phyloP scores from a whole-genome alignment of 2,797 vertebrate genomes.

The Chlorospingus semifuscus region DNA sequence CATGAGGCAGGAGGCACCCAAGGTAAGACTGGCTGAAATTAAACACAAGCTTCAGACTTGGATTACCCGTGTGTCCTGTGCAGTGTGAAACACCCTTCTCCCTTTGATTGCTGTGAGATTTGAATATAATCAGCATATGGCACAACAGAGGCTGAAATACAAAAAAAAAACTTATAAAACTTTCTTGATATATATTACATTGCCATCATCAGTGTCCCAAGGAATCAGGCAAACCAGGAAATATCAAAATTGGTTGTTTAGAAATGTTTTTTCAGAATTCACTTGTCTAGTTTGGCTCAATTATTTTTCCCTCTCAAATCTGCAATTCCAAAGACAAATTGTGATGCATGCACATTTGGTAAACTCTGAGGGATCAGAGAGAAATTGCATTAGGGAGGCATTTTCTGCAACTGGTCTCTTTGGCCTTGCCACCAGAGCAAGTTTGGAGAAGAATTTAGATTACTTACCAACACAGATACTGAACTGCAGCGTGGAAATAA shows the following conservation, averaged over 20 bases:
- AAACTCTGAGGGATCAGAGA: not conserved
- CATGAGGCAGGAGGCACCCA: not conserved
- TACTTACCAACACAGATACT: constrained; percentile 10
- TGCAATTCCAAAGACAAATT: not conserved
- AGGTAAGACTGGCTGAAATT: not conserved
- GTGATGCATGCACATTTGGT: not conserved
- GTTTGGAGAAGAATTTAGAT: constrained; percentile 31
- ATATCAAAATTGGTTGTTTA: not conserved
- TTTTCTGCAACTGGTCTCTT: not conserved
- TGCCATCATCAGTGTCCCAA: not conserved
- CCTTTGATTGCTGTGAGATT: not conserved
- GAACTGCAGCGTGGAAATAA: not conserved
- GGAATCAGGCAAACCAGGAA: not conserved
- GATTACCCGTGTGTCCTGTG: not conserved
- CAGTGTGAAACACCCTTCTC: not conserved
- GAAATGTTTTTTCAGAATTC: not conserved
- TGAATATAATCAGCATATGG: not conserved
- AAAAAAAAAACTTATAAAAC: not conserved
- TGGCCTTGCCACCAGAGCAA: not conserved
- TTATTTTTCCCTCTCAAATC: not conserved
- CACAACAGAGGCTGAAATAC: not conserved
- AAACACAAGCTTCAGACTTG: not conserved
- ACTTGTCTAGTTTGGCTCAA: not conserved
- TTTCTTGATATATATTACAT: not conserved
- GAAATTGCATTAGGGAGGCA: not conserved